These are phyloP conservation scores for Hormiphora californensis DNA, from an alignment of 37 sponge, comb jelly and placozoan genomes.

Conservation along the genomic window DNA sequence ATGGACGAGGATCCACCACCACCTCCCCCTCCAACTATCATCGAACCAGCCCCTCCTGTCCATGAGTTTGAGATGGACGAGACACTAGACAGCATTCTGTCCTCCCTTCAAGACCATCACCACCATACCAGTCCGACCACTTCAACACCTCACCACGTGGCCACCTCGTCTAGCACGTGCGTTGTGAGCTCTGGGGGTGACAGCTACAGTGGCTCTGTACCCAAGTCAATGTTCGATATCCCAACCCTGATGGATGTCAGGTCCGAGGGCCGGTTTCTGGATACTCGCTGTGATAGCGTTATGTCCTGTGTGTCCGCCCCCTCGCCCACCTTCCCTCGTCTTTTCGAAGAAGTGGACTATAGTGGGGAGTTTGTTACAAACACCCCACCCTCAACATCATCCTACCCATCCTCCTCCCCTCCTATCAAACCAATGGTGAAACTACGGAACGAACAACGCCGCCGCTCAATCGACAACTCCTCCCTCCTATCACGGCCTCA, in stretches of 20 bases:
- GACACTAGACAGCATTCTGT: slow-evolving; percentile 18
- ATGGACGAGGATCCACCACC: background rate
- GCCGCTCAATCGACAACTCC: slow-evolving; percentile 52
- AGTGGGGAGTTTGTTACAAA: too few species aligned
- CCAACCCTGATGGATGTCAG: background rate
- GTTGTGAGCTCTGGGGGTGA: too few species aligned
- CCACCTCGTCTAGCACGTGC: too few species aligned
- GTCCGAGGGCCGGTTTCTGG: slow-evolving; percentile 15
- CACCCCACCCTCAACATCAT: background rate
- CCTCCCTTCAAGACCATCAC: slow-evolving; percentile 2
- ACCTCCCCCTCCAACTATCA: background rate
- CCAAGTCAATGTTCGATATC: slow-evolving; percentile 43
- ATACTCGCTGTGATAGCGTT: slow-evolving; percentile 2
- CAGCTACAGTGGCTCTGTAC: background rate
- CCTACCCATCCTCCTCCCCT: background rate
- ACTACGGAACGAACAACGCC: background rate
- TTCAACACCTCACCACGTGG: background rate
- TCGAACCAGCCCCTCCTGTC: too few species aligned
- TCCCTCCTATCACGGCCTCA: slow-evolving; percentile 16
- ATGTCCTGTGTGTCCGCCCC: slow-evolving; percentile 47
- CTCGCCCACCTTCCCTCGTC: slow-evolving; percentile 34
- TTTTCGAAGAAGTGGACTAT: too few species aligned
- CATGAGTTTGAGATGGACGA: slow-evolving; percentile 54
- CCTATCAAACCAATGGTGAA: background rate
- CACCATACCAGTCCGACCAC: background rate